Base-by-base conservation (phyloP, 1,140 invertebrate genomes). In the Bradynema listronoti region DNA sequence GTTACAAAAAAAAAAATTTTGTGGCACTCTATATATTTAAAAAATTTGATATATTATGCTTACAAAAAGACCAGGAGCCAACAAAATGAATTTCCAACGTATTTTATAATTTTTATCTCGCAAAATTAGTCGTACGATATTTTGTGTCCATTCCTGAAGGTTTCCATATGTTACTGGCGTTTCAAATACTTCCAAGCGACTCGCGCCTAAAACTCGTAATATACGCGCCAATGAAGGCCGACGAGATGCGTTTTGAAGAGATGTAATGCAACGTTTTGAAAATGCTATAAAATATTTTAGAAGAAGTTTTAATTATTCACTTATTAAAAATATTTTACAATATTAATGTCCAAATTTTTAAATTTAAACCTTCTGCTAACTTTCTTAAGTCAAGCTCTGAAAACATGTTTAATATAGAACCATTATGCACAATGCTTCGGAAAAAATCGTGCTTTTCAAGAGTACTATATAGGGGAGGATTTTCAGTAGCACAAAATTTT, bases 41-140 rank as follows among this genome's bases (percentile, higher is more conserved):
- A 11, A 11, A 39, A 11, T 19, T 39, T 39, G 36, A 19, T 11
- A 11, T 6, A 9, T 53, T 58, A 33, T 43, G 65, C 61, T 45
- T 56, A 63, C 61, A 57, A 61, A 63, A 4, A 63, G 45, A 16
- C 63, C 61, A 19, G 61, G 61, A 1, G 52, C 52, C 2, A 63
- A 24, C 22, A 63, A 7, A 22, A 63, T 67, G 11, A 63, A 14
- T 42, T 63, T 63, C 61, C 61, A 63, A n/a, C 41, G 29, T 0
- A 41, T 19, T 4, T 61, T n/a, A 25, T 47, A 63, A 25, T 58
- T 19, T 14, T 56, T 19, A 3, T 25, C 19, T 22, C 34, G 65
- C 19, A 22, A 29, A 32, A 58, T 66, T 39, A 32, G 25, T 34
- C 46, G 24, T 1, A 56, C 34, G 2, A 64, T 16, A 19, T 68